Evolutionary conservation across 2,888 invertebrate species (phyloP).

Genomic region (Ommatoiulus sabulosus): DNA sequence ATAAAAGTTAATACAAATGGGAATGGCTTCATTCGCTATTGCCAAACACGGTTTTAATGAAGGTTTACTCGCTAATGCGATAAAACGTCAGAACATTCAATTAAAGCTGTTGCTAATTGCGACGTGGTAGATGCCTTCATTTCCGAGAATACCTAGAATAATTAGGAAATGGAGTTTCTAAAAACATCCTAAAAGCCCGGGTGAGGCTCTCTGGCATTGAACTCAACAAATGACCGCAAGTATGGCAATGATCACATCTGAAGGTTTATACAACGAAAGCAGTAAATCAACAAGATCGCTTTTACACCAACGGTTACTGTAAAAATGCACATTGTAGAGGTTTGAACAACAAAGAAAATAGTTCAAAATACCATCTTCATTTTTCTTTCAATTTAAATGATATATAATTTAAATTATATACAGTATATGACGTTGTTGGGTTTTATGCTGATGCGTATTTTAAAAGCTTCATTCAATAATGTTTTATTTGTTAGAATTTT

Average conservation of each 20-base stretch:
- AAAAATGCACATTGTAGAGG: no score
- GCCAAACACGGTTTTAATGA: conserved; percentile 40
- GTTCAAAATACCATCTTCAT: no score
- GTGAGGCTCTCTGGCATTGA: neutral
- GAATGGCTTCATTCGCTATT: conserved; percentile 39
- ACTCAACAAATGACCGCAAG: neutral
- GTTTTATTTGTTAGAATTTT: neutral
- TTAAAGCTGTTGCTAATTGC: conserved; percentile 39
- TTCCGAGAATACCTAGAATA: conserved; percentile 27
- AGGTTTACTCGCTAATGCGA: conserved; percentile 45
- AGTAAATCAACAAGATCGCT: neutral
- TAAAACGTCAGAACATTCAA: conserved; percentile 26
- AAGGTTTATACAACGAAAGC: neutral
- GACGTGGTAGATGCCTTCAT: conserved; percentile 17
- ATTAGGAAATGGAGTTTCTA: neutral
- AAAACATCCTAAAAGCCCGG: neutral
- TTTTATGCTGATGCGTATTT: neutral
- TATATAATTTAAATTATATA: no score
- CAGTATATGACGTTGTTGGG: neutral
- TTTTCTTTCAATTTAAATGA: no score
- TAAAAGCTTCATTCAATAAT: neutral
- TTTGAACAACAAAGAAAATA: no score
- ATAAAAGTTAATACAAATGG: conserved; percentile 43
- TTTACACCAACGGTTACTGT: no score
- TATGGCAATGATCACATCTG: neutral